Evolutionary conservation across 1,140 invertebrate genomes (phyloP).

Genomic region (Tribolium madens): DNA sequence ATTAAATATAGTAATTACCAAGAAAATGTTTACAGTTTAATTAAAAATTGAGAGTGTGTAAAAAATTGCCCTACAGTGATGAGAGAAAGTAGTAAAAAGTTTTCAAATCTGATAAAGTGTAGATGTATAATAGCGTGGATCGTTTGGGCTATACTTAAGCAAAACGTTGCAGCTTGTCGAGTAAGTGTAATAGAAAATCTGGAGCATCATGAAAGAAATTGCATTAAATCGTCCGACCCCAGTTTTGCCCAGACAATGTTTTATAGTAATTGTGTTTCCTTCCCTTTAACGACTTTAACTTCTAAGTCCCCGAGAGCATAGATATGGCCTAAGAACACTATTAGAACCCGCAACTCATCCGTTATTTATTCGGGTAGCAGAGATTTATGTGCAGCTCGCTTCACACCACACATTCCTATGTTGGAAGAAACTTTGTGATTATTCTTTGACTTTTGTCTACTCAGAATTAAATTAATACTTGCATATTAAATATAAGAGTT

Average conservation of each 20-base stretch:
- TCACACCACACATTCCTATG: slow-evolving; percentile 19
- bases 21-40: neutral
- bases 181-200: slow-evolving; percentile 37
- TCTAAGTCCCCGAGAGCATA: slow-evolving; percentile 57
- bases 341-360: slow-evolving; percentile 62
- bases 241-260: slow-evolving; percentile 58
- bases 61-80: neutral
- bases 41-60: neutral
- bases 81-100: neutral
- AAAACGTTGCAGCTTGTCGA: slow-evolving; percentile 12
- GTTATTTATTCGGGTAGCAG: slow-evolving; percentile 57
- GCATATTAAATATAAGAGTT: slow-evolving; percentile 19
- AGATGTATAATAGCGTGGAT: neutral
- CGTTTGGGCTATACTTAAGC: slow-evolving; percentile 5
- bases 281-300: slow-evolving; percentile 60
- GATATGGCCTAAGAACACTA: slow-evolving; percentile 62
- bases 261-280: slow-evolving; percentile 63
- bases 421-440: slow-evolving; percentile 29
- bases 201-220: slow-evolving; percentile 54
- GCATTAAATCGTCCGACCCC: slow-evolving; percentile 58
- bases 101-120: slow-evolving; percentile 1
- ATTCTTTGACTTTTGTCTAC: slow-evolving; percentile 2
- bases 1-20: too few species aligned
- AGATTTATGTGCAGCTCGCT: slow-evolving; percentile 49
- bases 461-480: slow-evolving; percentile 16